Conservation (phyloP, 1,140 invertebrate genomes). For the Epicauta chinensis region DNA sequence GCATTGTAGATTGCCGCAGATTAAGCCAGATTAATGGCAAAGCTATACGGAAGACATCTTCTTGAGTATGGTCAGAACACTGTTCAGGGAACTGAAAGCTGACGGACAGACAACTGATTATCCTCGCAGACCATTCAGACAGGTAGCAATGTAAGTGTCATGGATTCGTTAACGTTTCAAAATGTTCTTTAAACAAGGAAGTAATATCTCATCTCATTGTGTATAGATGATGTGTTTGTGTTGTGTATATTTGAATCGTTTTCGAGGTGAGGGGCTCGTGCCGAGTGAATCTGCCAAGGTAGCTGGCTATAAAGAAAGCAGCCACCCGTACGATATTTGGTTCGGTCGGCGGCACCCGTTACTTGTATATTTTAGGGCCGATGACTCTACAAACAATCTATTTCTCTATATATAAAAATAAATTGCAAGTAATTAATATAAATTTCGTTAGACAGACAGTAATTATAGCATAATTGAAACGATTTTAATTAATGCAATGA, state of each 20-base stretch:
- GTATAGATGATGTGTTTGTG: constrained; percentile 12
- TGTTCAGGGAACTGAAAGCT: no score
- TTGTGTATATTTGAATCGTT: neutral
- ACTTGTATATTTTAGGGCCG: constrained; percentile 23
- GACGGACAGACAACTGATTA: no score
- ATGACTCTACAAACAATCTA: constrained; percentile 33
- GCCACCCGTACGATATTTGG: constrained; percentile 36
- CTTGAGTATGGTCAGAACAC: no score
- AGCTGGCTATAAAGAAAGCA: constrained; percentile 27
- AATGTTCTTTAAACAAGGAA: constrained; percentile 1
- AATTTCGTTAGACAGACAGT: no score
- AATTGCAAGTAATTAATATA: neutral
- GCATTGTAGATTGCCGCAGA: no score
- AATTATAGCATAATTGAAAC: no score
- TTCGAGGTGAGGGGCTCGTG: constrained; percentile 27
- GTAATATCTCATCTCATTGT: constrained; percentile 15
- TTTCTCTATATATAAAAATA: constrained; percentile 3
- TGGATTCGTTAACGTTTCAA: no score
- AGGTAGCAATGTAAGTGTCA: no score
- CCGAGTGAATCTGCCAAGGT: constrained; percentile 27
- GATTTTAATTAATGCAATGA: no score
- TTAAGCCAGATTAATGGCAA: no score
- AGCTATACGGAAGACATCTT: no score
- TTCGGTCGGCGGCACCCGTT: constrained; percentile 31
- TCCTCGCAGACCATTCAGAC: no score